A percentile compares a stretch with the other conserved stretches of the same genome.
Conservation (phyloP, 2,797 vertebrate species). For the Decapterus maruadsi region DNA sequence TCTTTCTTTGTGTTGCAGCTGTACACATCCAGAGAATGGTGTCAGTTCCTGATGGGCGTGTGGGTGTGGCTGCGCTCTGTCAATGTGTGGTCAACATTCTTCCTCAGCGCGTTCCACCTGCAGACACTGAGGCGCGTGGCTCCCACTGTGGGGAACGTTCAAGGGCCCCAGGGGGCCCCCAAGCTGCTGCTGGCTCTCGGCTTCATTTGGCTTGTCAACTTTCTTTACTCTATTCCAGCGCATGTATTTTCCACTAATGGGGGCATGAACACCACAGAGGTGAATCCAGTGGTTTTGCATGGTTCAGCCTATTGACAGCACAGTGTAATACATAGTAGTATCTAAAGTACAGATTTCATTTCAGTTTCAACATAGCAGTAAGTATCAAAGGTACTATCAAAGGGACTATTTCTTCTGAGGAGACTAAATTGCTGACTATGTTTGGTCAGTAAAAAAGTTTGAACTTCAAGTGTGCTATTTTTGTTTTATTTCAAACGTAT, state of each 20-base stretch:
- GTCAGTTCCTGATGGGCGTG: constrained; percentile 86
- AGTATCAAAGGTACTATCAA: too few relatives aligned
- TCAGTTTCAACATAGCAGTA: background rate
- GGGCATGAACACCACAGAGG: constrained; percentile 84
- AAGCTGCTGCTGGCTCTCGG: constrained; percentile 71
- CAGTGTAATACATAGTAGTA: background rate
- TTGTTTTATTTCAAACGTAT: too few relatives aligned
- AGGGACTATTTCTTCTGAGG: too few relatives aligned
- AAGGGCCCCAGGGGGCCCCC: constrained; percentile 42
- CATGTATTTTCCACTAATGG: constrained; percentile 83
- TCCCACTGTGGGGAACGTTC: constrained; percentile 42
- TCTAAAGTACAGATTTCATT: too few relatives aligned
- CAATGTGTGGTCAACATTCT: constrained; percentile 88
- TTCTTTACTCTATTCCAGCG: constrained; percentile 86
- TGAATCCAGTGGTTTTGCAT: constrained; percentile 39
- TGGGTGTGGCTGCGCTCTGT: constrained; percentile 89
- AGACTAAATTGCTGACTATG: too few relatives aligned
- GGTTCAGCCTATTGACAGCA: background rate
- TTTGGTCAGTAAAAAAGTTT: too few relatives aligned
- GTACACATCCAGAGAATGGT: constrained; percentile 79
- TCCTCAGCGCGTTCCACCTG: constrained; percentile 87
- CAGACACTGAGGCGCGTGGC: constrained; percentile 83
- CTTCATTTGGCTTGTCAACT: constrained; percentile 84
- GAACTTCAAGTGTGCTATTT: too few relatives aligned
- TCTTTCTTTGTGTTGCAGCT: constrained; percentile 58